Evolutionary conservation across 1,140 invertebrate species (phyloP).

Genomic region (Hirudo medicinalis): DNA sequence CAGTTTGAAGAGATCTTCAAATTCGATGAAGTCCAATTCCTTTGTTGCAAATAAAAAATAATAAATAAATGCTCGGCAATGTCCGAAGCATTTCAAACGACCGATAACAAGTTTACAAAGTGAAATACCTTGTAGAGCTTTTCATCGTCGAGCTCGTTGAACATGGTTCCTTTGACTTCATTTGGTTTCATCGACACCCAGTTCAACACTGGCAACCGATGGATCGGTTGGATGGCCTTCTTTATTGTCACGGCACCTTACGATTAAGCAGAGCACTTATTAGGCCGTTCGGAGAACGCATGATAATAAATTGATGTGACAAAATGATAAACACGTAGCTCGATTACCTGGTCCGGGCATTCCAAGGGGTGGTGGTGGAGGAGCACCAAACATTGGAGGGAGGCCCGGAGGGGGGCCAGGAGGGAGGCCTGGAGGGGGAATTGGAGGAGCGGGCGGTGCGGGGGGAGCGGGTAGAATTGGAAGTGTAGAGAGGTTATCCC

Average conservation of each 20-base stretch:
- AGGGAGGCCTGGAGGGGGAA: conserved; percentile 29
- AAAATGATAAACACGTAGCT: background rate
- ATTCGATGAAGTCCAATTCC: conserved; percentile 78
- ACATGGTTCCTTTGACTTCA: conserved; percentile 94
- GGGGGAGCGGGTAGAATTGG: conserved; percentile 27
- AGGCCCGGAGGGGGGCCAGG: conserved; percentile 15
- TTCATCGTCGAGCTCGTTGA: conserved; percentile 94
- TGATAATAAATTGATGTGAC: background rate
- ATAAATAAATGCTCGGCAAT: background rate
- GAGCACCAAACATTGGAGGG: conserved; percentile 23
- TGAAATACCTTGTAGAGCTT: conserved; percentile 55
- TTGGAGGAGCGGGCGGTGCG: conserved; percentile 32
- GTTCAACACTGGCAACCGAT: conserved; percentile 91
- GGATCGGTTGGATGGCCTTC: conserved; percentile 86
- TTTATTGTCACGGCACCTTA: conserved; percentile 75
- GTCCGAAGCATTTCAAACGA: too few species aligned
- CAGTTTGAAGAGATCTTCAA: conserved; percentile 87
- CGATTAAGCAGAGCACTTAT: conserved; percentile 20
- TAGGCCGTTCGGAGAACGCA: conserved; percentile 16
- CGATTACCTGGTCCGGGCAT: background rate
- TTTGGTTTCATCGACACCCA: conserved; percentile 96
- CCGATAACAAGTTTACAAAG: too few species aligned
- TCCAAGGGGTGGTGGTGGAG: conserved; percentile 28
- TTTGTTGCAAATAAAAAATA: conserved; percentile 23
- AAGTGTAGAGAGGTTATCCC: background rate